These are phyloP conservation scores for Accipiter virgatus DNA, from an alignment of 2,113 vertebrate species.

Conservation along the genomic window DNA sequence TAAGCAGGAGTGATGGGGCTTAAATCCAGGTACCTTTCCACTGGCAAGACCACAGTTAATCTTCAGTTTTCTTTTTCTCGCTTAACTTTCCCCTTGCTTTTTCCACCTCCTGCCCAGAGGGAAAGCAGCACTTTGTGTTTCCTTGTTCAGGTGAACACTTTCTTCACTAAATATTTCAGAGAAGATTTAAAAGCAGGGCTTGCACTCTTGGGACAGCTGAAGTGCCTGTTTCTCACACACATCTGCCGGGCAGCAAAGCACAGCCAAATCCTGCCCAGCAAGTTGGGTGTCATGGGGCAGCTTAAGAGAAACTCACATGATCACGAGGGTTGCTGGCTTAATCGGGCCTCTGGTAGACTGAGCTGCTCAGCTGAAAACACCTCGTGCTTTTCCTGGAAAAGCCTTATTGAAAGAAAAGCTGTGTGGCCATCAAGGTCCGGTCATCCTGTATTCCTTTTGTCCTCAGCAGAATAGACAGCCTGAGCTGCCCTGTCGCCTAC, in stretches of 20 bases:
- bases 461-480: not conserved
- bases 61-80: not conserved
- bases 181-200: not conserved
- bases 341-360: not conserved
- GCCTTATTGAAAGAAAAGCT: not conserved
- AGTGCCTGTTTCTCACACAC: not conserved
- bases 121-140: not conserved
- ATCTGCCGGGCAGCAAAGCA: not conserved
- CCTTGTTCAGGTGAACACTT: not conserved
- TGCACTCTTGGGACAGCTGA: not conserved
- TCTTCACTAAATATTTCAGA: not conserved
- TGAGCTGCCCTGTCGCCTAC: fast-evolving
- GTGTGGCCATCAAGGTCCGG: not conserved
- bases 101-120: not conserved
- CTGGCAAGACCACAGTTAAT: not conserved
- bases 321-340: not conserved
- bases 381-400: not conserved
- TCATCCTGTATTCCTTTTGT: not conserved
- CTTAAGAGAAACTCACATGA: not conserved
- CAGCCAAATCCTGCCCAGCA: not conserved
- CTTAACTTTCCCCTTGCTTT: not conserved
- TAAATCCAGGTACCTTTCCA: not conserved
- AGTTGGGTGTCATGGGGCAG: not conserved
- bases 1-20: not conserved
- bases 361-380: not conserved